These are phyloP conservation scores for Champsocephalus gunnari DNA, from an alignment of 2,797 vertebrate genomes.

Conservation along the genomic window DNA sequence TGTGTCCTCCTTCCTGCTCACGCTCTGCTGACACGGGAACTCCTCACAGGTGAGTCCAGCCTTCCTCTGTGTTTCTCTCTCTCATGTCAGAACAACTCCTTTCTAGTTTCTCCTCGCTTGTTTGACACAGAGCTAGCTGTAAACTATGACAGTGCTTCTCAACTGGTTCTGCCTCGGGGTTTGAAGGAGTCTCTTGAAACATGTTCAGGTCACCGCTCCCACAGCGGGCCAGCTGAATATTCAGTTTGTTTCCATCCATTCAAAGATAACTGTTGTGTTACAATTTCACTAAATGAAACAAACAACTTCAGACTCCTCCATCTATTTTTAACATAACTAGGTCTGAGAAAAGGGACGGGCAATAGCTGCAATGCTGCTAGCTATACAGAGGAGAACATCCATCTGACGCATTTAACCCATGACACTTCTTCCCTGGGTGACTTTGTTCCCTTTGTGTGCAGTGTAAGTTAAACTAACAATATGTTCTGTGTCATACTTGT, in stretches of 20 bases:
- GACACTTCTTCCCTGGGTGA: background rate
- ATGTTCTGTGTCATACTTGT: background rate
- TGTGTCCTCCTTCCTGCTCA: conserved; percentile 23
- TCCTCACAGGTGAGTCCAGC: conserved; percentile 62
- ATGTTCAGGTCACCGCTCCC: background rate
- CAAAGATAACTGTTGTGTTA: background rate
- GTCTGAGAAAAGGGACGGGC: background rate
- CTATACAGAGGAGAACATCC: background rate
- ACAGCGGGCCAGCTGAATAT: too few species aligned
- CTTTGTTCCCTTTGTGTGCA: background rate
- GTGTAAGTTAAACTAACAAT: background rate
- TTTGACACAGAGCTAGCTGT: background rate
- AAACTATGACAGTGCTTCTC: background rate
- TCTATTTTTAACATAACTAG: background rate
- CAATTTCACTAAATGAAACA: background rate
- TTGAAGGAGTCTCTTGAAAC: background rate
- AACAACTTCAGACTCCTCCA: conserved; percentile 3
- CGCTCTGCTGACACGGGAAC: conserved; percentile 16
- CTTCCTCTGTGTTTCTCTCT: background rate
- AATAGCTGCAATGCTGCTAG: background rate
- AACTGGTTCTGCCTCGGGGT: background rate
- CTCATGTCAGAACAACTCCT: background rate
- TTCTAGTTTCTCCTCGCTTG: background rate
- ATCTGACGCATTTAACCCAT: background rate
- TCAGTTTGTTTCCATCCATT: background rate